Conservation (phyloP, 2,113 vertebrate species). For the Propithecus coquereli region DNA sequence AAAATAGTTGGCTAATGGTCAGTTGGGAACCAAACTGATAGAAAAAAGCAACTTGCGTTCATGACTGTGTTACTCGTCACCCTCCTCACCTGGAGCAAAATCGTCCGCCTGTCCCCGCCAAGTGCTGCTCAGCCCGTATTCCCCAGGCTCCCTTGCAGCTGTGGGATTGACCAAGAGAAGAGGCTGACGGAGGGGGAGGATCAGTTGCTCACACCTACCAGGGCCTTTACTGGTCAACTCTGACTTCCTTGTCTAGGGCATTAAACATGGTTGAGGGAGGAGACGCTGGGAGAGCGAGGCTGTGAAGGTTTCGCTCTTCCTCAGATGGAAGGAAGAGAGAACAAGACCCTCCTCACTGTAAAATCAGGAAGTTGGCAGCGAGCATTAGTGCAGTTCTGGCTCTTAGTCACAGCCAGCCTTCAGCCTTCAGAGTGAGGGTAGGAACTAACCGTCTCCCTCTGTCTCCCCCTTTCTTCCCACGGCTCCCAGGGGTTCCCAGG, state of each 20-base stretch:
- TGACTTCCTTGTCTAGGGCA: background rate
- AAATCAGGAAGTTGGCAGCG: accelerated
- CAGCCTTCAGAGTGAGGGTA: accelerated
- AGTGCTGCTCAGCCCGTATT: accelerated
- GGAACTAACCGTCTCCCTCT: background rate
- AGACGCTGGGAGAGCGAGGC: background rate
- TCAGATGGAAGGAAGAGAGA: background rate
- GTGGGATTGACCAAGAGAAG: background rate
- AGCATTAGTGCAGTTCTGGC: accelerated
- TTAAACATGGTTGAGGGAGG: no score
- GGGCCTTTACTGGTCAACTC: background rate
- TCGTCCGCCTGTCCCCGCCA: background rate
- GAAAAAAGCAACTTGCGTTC: background rate
- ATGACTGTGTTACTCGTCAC: accelerated
- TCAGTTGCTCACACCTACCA: accelerated
- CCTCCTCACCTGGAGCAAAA: background rate
- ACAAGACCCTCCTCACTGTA: background rate
- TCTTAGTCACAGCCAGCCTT: accelerated
- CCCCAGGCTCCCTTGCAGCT: background rate
- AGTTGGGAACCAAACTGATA: accelerated
- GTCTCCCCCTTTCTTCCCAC: conserved; percentile 8
- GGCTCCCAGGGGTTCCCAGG: conserved; percentile 83
- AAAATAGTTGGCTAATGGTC: accelerated
- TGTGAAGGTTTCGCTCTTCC: accelerated
- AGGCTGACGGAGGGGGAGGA: background rate